Conservation (phyloP, 2,888 invertebrate species). For the Augochlorella aurata region DNA sequence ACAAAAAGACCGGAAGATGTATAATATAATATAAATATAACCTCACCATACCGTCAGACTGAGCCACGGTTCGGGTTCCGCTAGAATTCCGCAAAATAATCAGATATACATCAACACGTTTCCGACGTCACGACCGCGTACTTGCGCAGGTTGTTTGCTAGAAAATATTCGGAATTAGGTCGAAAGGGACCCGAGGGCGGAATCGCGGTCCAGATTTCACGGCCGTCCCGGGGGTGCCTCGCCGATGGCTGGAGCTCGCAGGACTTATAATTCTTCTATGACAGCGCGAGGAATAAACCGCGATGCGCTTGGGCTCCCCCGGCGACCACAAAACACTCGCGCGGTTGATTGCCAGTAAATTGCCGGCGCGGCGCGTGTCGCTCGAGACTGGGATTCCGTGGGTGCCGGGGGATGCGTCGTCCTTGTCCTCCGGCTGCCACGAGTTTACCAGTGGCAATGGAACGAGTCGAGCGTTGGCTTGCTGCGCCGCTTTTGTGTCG, state of each 20-base stretch:
- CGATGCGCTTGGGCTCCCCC: constrained; percentile 73
- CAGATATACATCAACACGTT: background rate
- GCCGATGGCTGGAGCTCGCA: constrained; percentile 26
- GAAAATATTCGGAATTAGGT: background rate
- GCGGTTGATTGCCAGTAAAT: constrained; percentile 80
- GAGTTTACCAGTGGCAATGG: constrained; percentile 6
- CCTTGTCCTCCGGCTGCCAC: constrained; percentile 38
- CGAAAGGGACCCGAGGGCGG: background rate
- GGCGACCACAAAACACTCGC: constrained; percentile 80
- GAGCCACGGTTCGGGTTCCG: too few species aligned
- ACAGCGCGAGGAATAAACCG: constrained; percentile 77
- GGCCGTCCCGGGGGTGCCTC: background rate
- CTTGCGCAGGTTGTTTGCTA: background rate
- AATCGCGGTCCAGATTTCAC: constrained; percentile 12
- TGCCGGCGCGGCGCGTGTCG: constrained; percentile 56
- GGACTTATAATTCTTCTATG: constrained; percentile 77
- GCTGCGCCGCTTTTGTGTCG: background rate
- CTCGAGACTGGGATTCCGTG: constrained; percentile 41
- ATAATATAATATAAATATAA: too few species aligned
- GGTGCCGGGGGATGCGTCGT: constrained; percentile 34
- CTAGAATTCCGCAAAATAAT: too few species aligned
- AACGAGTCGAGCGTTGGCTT: background rate
- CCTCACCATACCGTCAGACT: too few species aligned
- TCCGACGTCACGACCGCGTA: background rate
- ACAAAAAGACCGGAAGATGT: too few species aligned